Conservation (phyloP, 2,888 invertebrate genomes). For the Andrena hattorfiana region DNA sequence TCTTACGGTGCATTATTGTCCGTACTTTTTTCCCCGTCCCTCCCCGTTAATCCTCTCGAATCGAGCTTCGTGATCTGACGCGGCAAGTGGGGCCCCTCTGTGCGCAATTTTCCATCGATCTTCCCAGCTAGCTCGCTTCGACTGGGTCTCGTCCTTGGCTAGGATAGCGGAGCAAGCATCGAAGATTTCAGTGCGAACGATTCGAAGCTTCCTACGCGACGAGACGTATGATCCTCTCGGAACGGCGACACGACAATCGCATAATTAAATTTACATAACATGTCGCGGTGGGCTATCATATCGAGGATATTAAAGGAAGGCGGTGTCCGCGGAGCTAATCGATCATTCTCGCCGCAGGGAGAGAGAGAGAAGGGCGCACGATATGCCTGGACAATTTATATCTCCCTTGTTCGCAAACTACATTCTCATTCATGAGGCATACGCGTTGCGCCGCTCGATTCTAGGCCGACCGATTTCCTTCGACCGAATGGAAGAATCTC, state of each 20-base stretch:
- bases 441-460: neutral
- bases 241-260: constrained; percentile 17
- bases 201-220: constrained; percentile 19
- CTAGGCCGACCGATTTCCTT: constrained; percentile 32
- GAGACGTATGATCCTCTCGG: constrained; percentile 17
- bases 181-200: neutral
- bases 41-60: constrained; percentile 57
- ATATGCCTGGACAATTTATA: constrained; percentile 25
- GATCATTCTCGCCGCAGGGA: constrained; percentile 7
- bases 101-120: neutral
- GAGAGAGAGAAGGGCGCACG: neutral
- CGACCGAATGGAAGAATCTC: neutral
- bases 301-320: constrained; percentile 27
- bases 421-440: constrained; percentile 12
- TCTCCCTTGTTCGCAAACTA: constrained; percentile 28
- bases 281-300: constrained; percentile 14
- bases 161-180: neutral
- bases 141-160: no score
- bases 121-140: neutral
- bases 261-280: constrained; percentile 37
- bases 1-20: constrained; percentile 73
- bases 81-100: constrained; percentile 7
- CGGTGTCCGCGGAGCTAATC: constrained; percentile 26
- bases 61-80: constrained; percentile 37
- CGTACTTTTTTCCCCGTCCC: constrained; percentile 57